Evolutionary conservation across 1,140 invertebrate genomes (phyloP), one percentile per base, ranked within the genome.

Genomic region (Pachyrhynchus sulphureomaculatus): DNA sequence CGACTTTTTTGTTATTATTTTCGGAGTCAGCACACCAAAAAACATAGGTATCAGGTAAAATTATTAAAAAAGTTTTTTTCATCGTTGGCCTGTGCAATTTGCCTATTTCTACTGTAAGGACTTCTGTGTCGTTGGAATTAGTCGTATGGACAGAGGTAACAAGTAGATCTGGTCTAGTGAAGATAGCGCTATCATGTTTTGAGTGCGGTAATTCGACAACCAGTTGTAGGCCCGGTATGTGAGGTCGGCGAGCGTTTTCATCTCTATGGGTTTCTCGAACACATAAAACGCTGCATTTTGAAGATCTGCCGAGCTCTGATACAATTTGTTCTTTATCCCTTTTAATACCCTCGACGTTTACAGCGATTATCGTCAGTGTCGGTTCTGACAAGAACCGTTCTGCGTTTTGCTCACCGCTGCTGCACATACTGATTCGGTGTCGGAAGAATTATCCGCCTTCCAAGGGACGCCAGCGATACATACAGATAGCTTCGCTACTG

Each of bases 161-260:
- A 17, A 12, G 4, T 4, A 37, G 2, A 12, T 37, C 52, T 0
- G 1, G 17, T 4, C 13, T n/a, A 13, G 24, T 12, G n/a, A 55
- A 29, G 4, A 55, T 41, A 17, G 37, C 37, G 15, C 52, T 55
- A 13, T 37, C 52, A 17, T 55, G 24, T 55, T 44, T n/a, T 9
- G 21, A 2, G 20, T 42, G 17, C 4, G 52, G 52, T 12, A 1
- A 5, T 33, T 55, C 52, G 3, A 20, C 17, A 3, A 32, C 21
- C 4, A 44, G 36, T 13, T 17, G 10, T 37, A 42, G 42, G 12
- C 23, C 52, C 2, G 2, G 9, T 15, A 42, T 44, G 3, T 1
- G 23, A 0, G 52, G 52, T 8, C 37, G 9, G 12, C 2, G 18
- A 0, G 6, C 5, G 0, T 24, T 6, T 24, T 6, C n/a, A 10